Evolutionary conservation across 1,140 invertebrate species (phyloP).

Genomic region (Diabrotica undecimpunctata): DNA sequence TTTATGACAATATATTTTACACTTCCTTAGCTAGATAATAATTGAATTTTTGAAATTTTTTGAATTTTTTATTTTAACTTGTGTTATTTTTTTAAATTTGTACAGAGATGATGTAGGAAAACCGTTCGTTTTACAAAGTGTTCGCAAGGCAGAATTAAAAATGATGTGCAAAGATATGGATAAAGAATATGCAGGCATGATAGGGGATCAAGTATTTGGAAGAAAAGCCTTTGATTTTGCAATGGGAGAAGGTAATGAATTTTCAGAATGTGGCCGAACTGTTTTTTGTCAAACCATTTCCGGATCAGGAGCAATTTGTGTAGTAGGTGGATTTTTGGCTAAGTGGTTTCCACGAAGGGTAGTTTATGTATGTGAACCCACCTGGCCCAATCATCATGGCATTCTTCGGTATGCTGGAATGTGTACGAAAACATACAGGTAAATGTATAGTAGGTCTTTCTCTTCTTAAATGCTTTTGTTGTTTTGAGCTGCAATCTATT

Average conservation of each 20-base stretch:
- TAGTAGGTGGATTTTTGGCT: conserved; percentile 86
- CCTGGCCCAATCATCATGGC: conserved; percentile 97
- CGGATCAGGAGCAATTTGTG: conserved; percentile 92
- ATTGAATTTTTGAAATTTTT: too few species aligned
- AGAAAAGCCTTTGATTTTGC: conserved; percentile 82
- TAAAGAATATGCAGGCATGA: conserved; percentile 94
- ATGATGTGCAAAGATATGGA: conserved; percentile 67
- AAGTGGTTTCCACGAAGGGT: conserved; percentile 84
- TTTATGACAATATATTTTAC: too few species aligned
- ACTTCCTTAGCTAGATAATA: too few species aligned
- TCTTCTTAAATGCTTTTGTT: too few species aligned
- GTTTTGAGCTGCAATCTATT: too few species aligned
- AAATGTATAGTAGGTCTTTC: too few species aligned
- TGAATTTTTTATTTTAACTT: too few species aligned
- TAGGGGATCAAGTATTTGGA: conserved; percentile 76
- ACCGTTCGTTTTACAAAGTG: conserved; percentile 87
- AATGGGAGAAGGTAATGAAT: conserved; percentile 76
- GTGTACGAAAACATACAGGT: not conserved
- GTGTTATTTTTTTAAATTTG: not conserved
- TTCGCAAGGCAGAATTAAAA: conserved; percentile 64
- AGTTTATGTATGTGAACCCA: conserved; percentile 87
- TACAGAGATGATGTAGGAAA: conserved; percentile 59
- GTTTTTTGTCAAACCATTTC: conserved; percentile 77
- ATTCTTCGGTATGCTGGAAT: conserved; percentile 83
- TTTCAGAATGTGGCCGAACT: conserved; percentile 66